Base-by-base conservation (phyloP, 1,140 invertebrate genomes). In the Drosophila ercepeae region DNA sequence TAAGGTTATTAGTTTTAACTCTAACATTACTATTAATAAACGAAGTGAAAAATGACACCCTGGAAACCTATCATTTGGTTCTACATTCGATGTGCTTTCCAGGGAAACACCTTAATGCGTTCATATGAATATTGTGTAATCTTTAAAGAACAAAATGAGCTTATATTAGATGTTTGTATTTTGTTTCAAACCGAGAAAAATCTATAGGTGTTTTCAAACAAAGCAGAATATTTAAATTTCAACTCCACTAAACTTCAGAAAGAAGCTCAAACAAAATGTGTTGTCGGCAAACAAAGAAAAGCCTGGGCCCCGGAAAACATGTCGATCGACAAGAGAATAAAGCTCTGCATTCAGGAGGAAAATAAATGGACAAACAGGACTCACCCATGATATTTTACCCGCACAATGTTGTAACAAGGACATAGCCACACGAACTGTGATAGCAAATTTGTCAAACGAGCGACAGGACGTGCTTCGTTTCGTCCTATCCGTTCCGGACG, bases 391-490 rank as follows among this genome's bases (percentile, higher is more conserved):
- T 78, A 86, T 82, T 82, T 88, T 70, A 58, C 44, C 13, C 23
- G 42, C 8, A 49, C n/a, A 75, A 68, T 77, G 49, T 74, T 81
- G 61, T 74, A 67, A 82, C 76, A 54, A 73, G 72, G 50, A 50
- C 57, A 64, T 51, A 36, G 52, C 27, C 55, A 50, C 45, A 81
- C 58, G 79, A 76, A 41, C 72, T 61, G 55, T 61, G 59, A 77
- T 68, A 69, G 41, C 39, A 50, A 77, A 88, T 86, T 86, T 86
- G 77, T 88, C 81, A 88, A 74, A 81, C 70, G 59, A 65, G 44
- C 39, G 25, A 70, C 60, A 77, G 64, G 51, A 61, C 54, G 52
- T 58, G 59, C 27, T 29, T 3, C 14, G 36, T 25, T 60, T 23
- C 16, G 46, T 4, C 36, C 6, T 16, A n/a, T 34, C 4, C 13